phyloP scores from a whole-genome alignment of 2,797 vertebrate genomes.

The Mergus octosetaceus region DNA sequence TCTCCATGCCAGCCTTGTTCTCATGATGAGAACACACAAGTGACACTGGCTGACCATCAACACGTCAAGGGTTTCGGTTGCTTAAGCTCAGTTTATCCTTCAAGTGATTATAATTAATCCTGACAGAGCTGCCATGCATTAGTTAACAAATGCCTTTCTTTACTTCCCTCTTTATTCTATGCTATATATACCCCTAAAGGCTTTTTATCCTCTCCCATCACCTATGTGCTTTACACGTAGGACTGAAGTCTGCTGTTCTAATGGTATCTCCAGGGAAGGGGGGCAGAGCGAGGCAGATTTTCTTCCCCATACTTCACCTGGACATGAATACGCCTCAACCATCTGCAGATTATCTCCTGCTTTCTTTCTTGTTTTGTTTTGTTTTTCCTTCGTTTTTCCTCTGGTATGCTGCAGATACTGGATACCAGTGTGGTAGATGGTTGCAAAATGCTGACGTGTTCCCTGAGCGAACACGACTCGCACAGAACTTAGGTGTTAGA shows the following conservation, averaged over 20 bases:
- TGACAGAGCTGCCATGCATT: neutral
- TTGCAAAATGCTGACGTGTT: neutral
- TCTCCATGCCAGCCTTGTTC: neutral
- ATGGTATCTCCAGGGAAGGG: neutral
- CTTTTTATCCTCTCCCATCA: constrained; percentile 7
- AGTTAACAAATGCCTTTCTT: neutral
- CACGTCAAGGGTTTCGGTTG: neutral
- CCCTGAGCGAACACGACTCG: neutral
- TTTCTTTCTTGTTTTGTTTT: neutral
- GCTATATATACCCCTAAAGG: neutral
- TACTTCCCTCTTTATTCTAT: neutral
- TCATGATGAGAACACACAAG: neutral
- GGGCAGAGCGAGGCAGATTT: neutral
- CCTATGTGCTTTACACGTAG: neutral
- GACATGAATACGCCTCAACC: neutral
- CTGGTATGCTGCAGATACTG: neutral
- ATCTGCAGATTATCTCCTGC: neutral
- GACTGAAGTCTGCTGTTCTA: neutral
- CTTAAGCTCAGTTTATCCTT: neutral
- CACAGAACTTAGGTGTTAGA: neutral
- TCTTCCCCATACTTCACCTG: neutral
- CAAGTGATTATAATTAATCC: neutral
- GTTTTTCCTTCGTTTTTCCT: neutral
- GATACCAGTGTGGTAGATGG: neutral
- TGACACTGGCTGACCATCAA: neutral